These are phyloP conservation scores for Didymodactylos carnosus DNA, from an alignment of 2,888 invertebrate genomes.

Conservation along the genomic window DNA sequence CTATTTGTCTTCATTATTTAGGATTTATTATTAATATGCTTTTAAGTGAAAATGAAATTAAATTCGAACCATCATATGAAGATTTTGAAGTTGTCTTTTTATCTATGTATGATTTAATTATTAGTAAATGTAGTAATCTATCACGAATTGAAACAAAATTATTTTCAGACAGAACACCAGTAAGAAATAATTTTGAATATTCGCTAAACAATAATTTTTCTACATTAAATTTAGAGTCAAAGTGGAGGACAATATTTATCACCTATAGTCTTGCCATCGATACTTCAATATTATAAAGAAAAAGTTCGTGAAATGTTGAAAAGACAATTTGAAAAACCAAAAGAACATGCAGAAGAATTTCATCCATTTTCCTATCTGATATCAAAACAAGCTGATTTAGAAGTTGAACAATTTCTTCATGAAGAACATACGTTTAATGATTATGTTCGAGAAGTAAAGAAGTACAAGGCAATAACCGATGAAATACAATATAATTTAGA, in stretches of 20 bases:
- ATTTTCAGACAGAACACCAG: conserved; percentile 46
- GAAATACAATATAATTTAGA: conserved; percentile 35
- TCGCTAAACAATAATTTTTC: too few species aligned
- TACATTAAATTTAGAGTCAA: not conserved
- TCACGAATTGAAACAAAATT: conserved; percentile 57
- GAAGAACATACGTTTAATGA: conserved; percentile 39
- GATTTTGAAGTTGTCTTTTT: conserved; percentile 52
- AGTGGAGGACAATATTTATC: conserved; percentile 27
- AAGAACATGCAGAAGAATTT: conserved; percentile 36
- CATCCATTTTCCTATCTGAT: conserved; percentile 46
- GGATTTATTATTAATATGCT: conserved; percentile 31
- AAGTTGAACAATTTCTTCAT: conserved; percentile 49
- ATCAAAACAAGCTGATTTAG: conserved; percentile 41
- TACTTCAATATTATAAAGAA: conserved; percentile 45
- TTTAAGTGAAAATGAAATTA: conserved; percentile 30
- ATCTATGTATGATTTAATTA: conserved; percentile 52
- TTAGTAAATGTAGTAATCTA: conserved; percentile 49
- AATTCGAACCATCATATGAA: conserved; percentile 38
- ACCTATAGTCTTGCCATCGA: conserved; percentile 55
- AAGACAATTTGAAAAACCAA: conserved; percentile 28
- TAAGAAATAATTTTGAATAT: conserved; percentile 22
- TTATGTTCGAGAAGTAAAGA: conserved; percentile 35
- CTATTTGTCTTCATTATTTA: not conserved
- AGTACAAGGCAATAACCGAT: conserved; percentile 37
- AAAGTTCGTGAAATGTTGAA: conserved; percentile 39